These are phyloP conservation scores for Clarias macrocephalus DNA, from an alignment of 2,113 vertebrate species.

Conservation along the genomic window DNA sequence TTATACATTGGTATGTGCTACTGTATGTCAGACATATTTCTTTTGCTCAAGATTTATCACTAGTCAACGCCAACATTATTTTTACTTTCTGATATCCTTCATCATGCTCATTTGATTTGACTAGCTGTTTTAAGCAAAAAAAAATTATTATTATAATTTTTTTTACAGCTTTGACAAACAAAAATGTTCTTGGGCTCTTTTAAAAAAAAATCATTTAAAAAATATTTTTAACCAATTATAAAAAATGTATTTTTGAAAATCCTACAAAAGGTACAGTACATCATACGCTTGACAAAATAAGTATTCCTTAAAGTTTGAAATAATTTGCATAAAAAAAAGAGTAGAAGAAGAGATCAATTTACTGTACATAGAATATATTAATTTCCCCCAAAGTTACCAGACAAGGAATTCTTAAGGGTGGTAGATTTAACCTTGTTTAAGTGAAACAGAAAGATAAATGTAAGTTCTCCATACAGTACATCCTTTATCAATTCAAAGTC, in stretches of 20 bases:
- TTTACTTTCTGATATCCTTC: not conserved
- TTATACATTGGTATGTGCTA: not conserved
- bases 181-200: not conserved
- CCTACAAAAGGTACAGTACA: not conserved
- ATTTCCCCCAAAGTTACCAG: not conserved
- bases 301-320: not conserved
- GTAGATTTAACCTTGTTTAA: not conserved
- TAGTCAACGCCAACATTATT: slow-evolving; percentile 9
- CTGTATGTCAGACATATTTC: not conserved
- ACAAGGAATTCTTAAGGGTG: not conserved
- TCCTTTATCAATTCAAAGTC: not conserved
- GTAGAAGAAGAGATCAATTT: too few relatives aligned
- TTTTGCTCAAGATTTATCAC: not conserved
- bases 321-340: not conserved
- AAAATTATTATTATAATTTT: too few relatives aligned
- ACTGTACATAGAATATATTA: not conserved
- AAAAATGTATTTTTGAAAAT: not conserved
- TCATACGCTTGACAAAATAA: not conserved
- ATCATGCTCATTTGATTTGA: not conserved
- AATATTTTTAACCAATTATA: too few relatives aligned
- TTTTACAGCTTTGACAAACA: not conserved
- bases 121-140: not conserved
- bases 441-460: not conserved
- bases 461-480: not conserved
- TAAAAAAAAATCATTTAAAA: too few relatives aligned